Evolutionary conservation across 2,888 invertebrate species (phyloP), one percentile per base, ranked within the genome.

Genomic region (Scotopteryx bipunctaria): DNA sequence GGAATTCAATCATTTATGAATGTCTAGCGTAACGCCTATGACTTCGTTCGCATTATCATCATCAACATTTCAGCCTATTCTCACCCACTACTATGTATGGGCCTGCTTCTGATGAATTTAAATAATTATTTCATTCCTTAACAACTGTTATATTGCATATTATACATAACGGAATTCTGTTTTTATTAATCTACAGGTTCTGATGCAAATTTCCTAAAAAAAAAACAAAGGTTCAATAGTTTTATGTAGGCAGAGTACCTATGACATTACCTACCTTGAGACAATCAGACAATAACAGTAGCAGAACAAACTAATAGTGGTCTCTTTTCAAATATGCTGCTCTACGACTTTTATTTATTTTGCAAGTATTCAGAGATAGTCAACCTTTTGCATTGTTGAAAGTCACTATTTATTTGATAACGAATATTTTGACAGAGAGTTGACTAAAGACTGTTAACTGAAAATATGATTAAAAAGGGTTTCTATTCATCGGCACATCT

Each of bases 331-430:
- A 59, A 52, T 43, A 66, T 69, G 71, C 69, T 72, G 66, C 72
- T 74, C 76, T 81, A 79, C 79, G 75, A 77, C 77, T 80, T 84
- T 84, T 78, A 79, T 76, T 73, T 75, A 77, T 81, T 81, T 80
- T 81, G 23, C 71, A 67, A 69, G 60, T 65, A 65, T 56, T 50
- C 80, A 79, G 79, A 63, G 66, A 59, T 76, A 38, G 58, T 13
- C 64, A 78, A 84, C 78, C 42, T 64, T 78, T 61, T 64, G n/a
- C 6, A 11, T 14, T 6, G 5, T 21, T 21, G 15, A 5, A 14
- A 11, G 36, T 15, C 6, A 23, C 8, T 23, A 8, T 23, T 8
- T 23, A 23, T 3, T n/a, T n/a, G n/a, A n/a, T n/a, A n/a, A n/a
- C n/a, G n/a, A n/a, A n/a, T n/a, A n/a, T n/a, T n/a, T n/a, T n/a